Conservation (phyloP, 2,113 vertebrate species). For the Illadopsis cleaveri region DNA sequence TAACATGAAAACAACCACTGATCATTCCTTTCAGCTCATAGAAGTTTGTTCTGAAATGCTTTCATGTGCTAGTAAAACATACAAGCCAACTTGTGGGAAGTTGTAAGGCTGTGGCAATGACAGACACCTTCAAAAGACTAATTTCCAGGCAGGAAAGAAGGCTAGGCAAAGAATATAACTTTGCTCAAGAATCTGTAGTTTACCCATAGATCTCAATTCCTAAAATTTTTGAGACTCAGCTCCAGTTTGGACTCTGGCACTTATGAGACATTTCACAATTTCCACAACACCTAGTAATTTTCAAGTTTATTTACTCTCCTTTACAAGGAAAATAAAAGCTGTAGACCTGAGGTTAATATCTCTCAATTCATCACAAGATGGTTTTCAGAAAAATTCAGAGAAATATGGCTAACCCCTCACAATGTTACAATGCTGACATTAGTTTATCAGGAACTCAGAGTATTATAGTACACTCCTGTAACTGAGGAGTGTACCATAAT, state of each 20-base stretch:
- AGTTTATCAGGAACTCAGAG: not conserved
- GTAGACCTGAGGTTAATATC: not conserved
- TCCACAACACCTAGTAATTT: not conserved
- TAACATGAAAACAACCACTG: not conserved
- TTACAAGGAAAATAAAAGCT: not conserved
- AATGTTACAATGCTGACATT: not conserved
- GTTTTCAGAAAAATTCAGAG: not conserved
- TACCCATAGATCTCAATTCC: not conserved
- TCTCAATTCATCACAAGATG: not conserved
- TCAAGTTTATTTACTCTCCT: not conserved
- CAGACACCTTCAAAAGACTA: not conserved
- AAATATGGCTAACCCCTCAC: not conserved
- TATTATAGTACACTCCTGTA: not conserved
- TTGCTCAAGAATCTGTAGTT: not conserved
- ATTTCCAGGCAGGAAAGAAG: not conserved
- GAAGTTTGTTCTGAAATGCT: not conserved
- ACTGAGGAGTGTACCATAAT: not conserved
- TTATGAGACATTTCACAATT: not conserved
- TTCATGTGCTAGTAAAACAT: not conserved
- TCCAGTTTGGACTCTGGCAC: not conserved
- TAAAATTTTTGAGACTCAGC: not conserved
- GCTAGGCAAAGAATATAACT: not conserved
- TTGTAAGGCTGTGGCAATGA: not conserved
- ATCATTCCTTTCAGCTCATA: not conserved
- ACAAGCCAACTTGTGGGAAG: not conserved